Conservation (phyloP, 1,140 invertebrate species). For the Drosophila trapezifrons region DNA sequence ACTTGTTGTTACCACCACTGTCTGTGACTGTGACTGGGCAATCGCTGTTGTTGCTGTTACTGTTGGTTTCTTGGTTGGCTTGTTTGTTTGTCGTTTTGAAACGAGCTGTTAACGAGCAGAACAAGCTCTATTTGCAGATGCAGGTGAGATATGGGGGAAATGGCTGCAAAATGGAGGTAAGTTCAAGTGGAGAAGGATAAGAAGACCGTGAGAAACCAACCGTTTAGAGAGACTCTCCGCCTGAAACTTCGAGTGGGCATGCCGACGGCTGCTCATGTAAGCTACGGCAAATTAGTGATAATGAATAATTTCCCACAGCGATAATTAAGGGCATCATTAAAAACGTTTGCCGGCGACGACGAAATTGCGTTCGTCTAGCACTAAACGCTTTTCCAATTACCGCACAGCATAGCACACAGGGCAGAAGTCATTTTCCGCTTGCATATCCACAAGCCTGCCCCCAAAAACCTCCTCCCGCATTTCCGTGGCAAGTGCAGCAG, state of each 20-base stretch:
- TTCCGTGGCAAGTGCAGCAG: slow-evolving; percentile 44
- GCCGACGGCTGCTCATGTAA: slow-evolving; percentile 28
- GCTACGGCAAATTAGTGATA: slow-evolving; percentile 70
- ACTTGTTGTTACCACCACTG: slow-evolving; percentile 40
- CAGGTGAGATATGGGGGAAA: slow-evolving; percentile 16
- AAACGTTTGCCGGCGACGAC: slow-evolving; percentile 49
- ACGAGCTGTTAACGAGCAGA: slow-evolving; percentile 64
- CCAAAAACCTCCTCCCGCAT: slow-evolving; percentile 17
- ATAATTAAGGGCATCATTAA: slow-evolving; percentile 80
- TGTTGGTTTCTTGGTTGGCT: slow-evolving; percentile 24
- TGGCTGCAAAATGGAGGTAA: background rate
- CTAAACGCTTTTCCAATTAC: slow-evolving; percentile 76
- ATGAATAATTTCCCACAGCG: slow-evolving; percentile 72
- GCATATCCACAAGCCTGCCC: slow-evolving; percentile 62
- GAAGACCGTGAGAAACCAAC: slow-evolving; percentile 26
- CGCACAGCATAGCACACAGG: slow-evolving; percentile 49
- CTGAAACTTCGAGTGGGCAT: slow-evolving; percentile 45
- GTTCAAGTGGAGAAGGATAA: slow-evolving; percentile 12
- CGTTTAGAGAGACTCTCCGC: slow-evolving; percentile 31
- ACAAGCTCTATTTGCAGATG: slow-evolving; percentile 10
- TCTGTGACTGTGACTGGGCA: slow-evolving; percentile 16
- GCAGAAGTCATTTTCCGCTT: slow-evolving; percentile 78
- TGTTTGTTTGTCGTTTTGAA: slow-evolving; percentile 42
- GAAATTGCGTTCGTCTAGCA: slow-evolving; percentile 55
- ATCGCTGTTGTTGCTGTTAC: slow-evolving; percentile 6